These are phyloP conservation scores for Solen grandis DNA, from an alignment of 1,140 invertebrate genomes.

Conservation along the genomic window DNA sequence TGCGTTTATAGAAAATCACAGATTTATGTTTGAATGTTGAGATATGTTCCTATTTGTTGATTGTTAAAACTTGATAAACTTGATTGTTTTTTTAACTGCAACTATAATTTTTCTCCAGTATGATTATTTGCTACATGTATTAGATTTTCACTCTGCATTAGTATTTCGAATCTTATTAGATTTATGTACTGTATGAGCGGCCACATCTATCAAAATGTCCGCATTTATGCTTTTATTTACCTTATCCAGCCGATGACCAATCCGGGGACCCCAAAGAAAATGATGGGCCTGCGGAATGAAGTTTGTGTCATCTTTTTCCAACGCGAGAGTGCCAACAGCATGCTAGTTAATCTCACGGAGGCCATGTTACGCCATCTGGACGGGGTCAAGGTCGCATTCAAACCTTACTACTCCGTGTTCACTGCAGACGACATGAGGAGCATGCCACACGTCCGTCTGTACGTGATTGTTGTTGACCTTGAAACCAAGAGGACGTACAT, in stretches of 20 bases:
- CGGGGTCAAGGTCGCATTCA: conserved; percentile 58
- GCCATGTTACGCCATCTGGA: conserved; percentile 61
- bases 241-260: conserved; percentile 28
- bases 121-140: no score
- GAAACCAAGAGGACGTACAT: conserved; percentile 49
- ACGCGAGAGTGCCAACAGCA: conserved; percentile 32
- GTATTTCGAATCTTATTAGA: no score
- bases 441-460: conserved; percentile 64
- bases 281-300: conserved; percentile 17
- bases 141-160: no score
- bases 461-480: conserved; percentile 64
- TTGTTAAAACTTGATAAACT: no score
- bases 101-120: no score
- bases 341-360: conserved; percentile 52
- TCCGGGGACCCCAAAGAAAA: conserved; percentile 39
- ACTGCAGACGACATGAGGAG: conserved; percentile 59
- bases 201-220: no score
- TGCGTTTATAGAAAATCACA: no score
- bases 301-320: conserved; percentile 43
- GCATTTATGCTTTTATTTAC: no score
- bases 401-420: conserved; percentile 60
- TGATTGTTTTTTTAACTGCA: no score
- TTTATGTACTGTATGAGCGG: no score
- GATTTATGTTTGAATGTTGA: no score
- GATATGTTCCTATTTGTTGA: no score